Conservation (phyloP, 2,888 invertebrate genomes). For the Napeogenes inachia region DNA sequence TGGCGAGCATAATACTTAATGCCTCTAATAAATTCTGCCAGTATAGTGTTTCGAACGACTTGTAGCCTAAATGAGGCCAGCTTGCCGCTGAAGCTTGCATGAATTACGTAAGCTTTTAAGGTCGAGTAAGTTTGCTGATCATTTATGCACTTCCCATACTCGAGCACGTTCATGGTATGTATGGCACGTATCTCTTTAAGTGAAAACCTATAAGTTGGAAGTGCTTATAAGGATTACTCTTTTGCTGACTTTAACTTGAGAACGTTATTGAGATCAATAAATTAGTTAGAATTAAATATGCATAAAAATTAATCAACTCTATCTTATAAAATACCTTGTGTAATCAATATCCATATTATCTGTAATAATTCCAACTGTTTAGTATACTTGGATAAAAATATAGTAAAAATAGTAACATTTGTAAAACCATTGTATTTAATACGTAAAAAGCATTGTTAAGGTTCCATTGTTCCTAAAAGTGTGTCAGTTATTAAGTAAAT, state of each 20-base stretch:
- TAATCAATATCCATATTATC: no score
- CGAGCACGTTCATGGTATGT: conserved; percentile 43
- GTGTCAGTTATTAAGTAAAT: conserved; percentile 25
- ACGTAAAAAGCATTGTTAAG: background rate
- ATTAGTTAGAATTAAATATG: no score
- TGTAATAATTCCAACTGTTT: no score
- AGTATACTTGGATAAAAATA: no score
- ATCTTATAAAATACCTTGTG: no score
- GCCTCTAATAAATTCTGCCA: conserved; percentile 25
- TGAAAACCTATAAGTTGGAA: background rate
- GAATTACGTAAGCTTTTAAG: conserved; percentile 52
- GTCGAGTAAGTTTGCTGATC: conserved; percentile 50
- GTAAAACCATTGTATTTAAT: background rate
- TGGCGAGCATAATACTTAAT: conserved; percentile 18
- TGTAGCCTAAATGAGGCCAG: conserved; percentile 44
- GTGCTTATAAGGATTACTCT: conserved; percentile 1
- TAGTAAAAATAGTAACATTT: no score
- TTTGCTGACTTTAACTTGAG: background rate
- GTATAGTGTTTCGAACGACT: conserved; percentile 31
- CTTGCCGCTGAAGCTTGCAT: conserved; percentile 37
- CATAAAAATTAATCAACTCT: no score
- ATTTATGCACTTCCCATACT: conserved; percentile 47
- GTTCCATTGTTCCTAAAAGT: conserved; percentile 21
- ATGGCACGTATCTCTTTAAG: conserved; percentile 16
- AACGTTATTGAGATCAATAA: no score